Evolutionary conservation across 2,113 vertebrate species (phyloP), one percentile per base, ranked within the genome.

Genomic region (Delphinapterus leucas): DNA sequence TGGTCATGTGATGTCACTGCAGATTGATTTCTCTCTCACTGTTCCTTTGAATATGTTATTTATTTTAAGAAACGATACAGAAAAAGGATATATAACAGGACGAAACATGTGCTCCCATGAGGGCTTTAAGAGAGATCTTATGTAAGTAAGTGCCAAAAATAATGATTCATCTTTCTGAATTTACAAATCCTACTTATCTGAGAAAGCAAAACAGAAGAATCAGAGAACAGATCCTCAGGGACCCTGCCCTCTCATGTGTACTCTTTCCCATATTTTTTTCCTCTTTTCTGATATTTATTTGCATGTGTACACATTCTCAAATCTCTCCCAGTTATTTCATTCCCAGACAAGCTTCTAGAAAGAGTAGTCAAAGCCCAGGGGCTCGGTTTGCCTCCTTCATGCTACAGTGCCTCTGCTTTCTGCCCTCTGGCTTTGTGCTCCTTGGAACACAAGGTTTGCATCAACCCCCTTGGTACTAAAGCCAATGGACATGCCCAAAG

Each of bases 1-100:
- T 67, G 87, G 84, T 87, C 41, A 60, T 49, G 36, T 55, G 47
- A 49, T 84, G 28, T 77, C 61, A 93, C 73, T 90, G 91, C 61
- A 60, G 65, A 71, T 67, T 76, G 53, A 94, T 47, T 91, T 44
- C 38, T 71, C 26, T 71, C 47, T 71, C 33, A 26, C 20, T 47
- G 10, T 93, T 95, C 41, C 31, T 96, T 92, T 93, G 90, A 44
- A 70, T 93, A 90, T 36, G 36, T 81, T 94, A 90, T 63, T 73
- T 73, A 65, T 89, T 97, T 89, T 88, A 74, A 91, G 13, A 96
- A 91, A 95, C 38, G 6, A 87, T 70, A 21, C 38, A 55, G 13
- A 33, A 44, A 89, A 97, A 71, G 20, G 6, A 73, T 63, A n/a
- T 41, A 5, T 14, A 86, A 81, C 53, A 61, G 44, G 61, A 77